Conservation (phyloP, 2,888 invertebrate species). For the Tachina lurida region DNA sequence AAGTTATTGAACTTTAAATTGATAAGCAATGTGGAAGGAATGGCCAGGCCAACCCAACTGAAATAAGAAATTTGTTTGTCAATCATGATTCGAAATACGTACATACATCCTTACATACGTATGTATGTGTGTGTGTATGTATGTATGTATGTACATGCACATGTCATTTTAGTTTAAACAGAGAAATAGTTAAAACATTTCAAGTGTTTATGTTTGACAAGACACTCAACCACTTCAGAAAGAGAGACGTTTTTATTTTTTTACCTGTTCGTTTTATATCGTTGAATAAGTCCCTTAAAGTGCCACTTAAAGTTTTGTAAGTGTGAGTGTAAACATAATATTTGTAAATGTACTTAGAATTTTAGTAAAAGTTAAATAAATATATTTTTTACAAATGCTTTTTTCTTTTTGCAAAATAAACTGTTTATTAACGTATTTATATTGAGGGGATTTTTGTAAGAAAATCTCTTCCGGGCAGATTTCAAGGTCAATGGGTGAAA, state of each 20-base stretch:
- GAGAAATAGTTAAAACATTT: constrained; percentile 16
- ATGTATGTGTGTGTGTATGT: background rate
- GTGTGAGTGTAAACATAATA: constrained; percentile 12
- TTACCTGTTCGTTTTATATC: background rate
- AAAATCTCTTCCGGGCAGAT: constrained; percentile 27
- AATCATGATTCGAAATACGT: background rate
- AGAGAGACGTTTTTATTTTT: constrained; percentile 20
- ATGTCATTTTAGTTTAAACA: constrained; percentile 25
- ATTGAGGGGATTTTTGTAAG: constrained; percentile 14
- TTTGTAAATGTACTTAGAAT: background rate
- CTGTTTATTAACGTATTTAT: background rate
- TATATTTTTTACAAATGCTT: constrained; percentile 18
- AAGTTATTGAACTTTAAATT: constrained; percentile 37
- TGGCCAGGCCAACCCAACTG: background rate
- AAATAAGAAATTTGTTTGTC: constrained; percentile 12
- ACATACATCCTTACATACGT: too few species aligned
- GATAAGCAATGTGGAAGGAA: constrained; percentile 6
- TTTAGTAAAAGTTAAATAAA: constrained; percentile 4
- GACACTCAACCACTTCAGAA: constrained; percentile 33
- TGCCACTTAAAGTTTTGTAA: constrained; percentile 46
- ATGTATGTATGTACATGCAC: background rate
- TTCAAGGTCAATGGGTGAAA: constrained; percentile 33
- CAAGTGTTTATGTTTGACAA: constrained; percentile 56
- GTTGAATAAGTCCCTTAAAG: constrained; percentile 8
- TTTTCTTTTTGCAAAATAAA: background rate